Evolutionary conservation across 2,888 invertebrate species (phyloP).

Genomic region (Idaea straminata): DNA sequence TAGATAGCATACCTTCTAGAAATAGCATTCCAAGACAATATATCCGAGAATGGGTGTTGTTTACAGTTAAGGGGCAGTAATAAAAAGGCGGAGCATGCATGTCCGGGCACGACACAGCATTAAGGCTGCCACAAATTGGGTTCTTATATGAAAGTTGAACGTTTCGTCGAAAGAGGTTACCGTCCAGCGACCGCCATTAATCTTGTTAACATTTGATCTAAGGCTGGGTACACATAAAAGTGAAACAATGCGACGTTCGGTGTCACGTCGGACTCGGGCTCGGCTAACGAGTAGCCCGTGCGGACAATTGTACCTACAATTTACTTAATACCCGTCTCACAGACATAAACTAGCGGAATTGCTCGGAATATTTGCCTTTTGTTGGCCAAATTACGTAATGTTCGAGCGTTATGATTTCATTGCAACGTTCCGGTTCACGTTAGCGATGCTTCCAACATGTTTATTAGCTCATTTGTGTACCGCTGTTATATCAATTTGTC

Average conservation of each 20-base stretch:
- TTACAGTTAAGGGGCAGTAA: conserved; percentile 76
- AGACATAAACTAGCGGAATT: conserved; percentile 71
- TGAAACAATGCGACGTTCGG: conserved; percentile 74
- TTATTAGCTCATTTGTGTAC: conserved; percentile 36
- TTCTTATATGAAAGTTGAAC: conserved; percentile 73
- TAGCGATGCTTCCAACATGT: conserved; percentile 37
- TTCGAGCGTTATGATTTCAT: conserved; percentile 64
- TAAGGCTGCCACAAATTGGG: conserved; percentile 73
- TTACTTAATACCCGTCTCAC: conserved; percentile 73
- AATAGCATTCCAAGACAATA: conserved; percentile 53
- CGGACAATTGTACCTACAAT: conserved; percentile 72
- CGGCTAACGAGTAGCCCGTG: conserved; percentile 76
- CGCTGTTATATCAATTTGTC: conserved; percentile 19
- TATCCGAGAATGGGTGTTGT: conserved; percentile 70
- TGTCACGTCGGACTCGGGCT: conserved; percentile 57
- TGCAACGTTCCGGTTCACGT: conserved; percentile 41
- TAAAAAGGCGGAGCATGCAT: conserved; percentile 77
- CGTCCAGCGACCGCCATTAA: conserved; percentile 70
- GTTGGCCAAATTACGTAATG: conserved; percentile 71
- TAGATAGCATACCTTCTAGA: conserved; percentile 53
- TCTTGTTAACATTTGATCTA: conserved; percentile 73
- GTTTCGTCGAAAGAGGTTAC: conserved; percentile 67
- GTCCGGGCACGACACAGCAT: conserved; percentile 68
- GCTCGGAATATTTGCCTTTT: conserved; percentile 67
- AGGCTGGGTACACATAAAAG: conserved; percentile 69